Evolutionary conservation across 2,888 invertebrate species (phyloP).

Genomic region (Cephonodes hylas): DNA sequence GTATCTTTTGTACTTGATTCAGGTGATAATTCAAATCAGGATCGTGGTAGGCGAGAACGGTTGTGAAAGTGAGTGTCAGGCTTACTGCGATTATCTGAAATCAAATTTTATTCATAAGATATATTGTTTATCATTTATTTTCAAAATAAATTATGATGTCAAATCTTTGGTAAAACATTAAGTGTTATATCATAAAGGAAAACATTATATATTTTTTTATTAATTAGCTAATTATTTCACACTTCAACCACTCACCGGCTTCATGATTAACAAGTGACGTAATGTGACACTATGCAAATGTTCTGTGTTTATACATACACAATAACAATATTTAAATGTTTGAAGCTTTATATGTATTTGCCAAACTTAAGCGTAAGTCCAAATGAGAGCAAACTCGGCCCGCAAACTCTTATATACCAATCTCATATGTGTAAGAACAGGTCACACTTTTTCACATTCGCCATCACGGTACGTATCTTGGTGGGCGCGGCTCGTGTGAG

Average conservation of each 20-base stretch:
- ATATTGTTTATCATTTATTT: not conserved
- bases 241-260: conserved; percentile 51
- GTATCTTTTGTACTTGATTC: conserved; percentile 60
- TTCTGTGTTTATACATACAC: not conserved
- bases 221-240: not conserved
- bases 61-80: conserved; percentile 44
- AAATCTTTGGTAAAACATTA: no score
- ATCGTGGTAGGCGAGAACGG: conserved; percentile 66
- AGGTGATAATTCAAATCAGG: conserved; percentile 74
- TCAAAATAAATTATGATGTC: not conserved
- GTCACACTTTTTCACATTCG: conserved; percentile 78
- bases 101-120: conserved; percentile 20
- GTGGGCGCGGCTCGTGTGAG: conserved; percentile 67
- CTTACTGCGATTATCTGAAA: conserved; percentile 59
- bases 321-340: conserved; percentile 28
- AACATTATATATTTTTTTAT: no score
- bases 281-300: not conserved
- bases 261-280: conserved; percentile 43
- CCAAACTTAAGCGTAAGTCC: conserved; percentile 72
- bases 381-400: conserved; percentile 78
- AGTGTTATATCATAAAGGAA: no score
- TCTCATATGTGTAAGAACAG: conserved; percentile 80
- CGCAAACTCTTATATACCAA: conserved; percentile 77
- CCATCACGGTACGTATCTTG: conserved; percentile 38
- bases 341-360: conserved; percentile 62